Conservation (phyloP, 1,140 invertebrate genomes). For the Anastrepha ludens region DNA sequence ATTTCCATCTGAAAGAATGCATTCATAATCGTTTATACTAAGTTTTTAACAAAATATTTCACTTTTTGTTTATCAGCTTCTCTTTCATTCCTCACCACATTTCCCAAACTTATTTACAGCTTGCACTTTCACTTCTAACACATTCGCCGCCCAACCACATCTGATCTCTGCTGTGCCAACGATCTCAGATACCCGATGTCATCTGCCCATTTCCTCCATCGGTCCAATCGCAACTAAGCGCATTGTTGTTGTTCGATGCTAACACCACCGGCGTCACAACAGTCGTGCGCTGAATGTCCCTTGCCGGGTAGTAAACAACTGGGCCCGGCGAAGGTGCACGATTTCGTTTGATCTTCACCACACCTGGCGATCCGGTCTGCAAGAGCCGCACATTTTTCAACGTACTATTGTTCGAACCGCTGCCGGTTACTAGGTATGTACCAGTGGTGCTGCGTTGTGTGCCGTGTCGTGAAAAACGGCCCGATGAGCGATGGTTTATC, state of each 20-base stretch:
- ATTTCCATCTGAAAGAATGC: no score
- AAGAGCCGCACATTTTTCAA: slow-evolving; percentile 68
- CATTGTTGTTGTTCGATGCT: slow-evolving; percentile 67
- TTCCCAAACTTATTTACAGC: not conserved
- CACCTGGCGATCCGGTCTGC: slow-evolving; percentile 63
- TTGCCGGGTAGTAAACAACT: slow-evolving; percentile 81
- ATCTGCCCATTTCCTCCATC: slow-evolving; percentile 62
- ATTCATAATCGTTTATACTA: no score
- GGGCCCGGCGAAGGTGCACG: slow-evolving; percentile 78
- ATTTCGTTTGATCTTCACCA: slow-evolving; percentile 69
- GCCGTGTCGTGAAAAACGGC: slow-evolving; percentile 80
- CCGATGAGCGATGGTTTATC: slow-evolving; percentile 78
- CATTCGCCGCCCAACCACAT: slow-evolving; percentile 31
- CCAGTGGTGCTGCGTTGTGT: slow-evolving; percentile 76
- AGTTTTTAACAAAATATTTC: no score
- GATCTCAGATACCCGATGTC: slow-evolving; percentile 67
- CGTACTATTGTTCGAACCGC: slow-evolving; percentile 73
- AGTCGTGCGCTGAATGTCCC: slow-evolving; percentile 69
- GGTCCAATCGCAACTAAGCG: slow-evolving; percentile 68
- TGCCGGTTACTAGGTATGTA: slow-evolving; percentile 66
- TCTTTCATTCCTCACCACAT: no score
- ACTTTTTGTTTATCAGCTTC: no score
- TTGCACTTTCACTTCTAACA: slow-evolving; percentile 25
- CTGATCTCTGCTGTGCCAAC: not conserved
- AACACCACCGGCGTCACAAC: slow-evolving; percentile 62